Evolutionary conservation across 2,888 invertebrate genomes (phyloP), one percentile per base, ranked within the genome.

Genomic region (Selenia dentaria): DNA sequence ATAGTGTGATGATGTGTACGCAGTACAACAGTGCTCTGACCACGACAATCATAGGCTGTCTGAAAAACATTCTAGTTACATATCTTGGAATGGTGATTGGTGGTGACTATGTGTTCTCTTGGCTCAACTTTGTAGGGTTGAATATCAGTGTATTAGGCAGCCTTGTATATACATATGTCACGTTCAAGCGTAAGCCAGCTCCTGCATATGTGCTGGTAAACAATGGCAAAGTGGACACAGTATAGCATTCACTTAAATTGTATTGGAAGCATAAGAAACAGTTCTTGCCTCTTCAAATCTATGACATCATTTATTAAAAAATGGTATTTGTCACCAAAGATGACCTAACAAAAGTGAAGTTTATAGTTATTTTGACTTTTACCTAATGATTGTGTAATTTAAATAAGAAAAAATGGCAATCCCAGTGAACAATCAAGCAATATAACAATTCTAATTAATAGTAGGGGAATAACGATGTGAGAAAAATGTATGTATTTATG

Each of bases 51-150:
- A 97, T 99, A 58, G 99, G 99, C 3, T 99, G 99, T 71, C 92
- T 99, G 41, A 99, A 99, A 91, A 99, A 99, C 87, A 96, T 99
- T 62, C 93, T 98, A 62, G 97, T 99, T 2, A 99, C 99, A 0
- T 99, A 99, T 85, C 91, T 98, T 55, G 99, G 99, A 16, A 99
- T 99, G 99, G 94, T 98, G 28, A 96, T 99, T 44, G 99, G 99
- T 29, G 99, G 99, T 8, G 99, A 99, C 83, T 99, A 99, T 83
- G 94, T 98, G 50, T 99, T 98, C 82, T 95, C 96, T 1, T 95
- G 95, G 94, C 91, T 96, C 22, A 99, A 99, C 83, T 99, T 99
- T 87, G 92, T 97, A 51, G 99, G 99, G 10, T 93, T 99, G 40
- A 99, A 99, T 87, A 95, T 99, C 36, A 98, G 98, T 92, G 96